phyloP scores from a whole-genome alignment of 1,140 invertebrate species.

The Riptortus pedestris region DNA sequence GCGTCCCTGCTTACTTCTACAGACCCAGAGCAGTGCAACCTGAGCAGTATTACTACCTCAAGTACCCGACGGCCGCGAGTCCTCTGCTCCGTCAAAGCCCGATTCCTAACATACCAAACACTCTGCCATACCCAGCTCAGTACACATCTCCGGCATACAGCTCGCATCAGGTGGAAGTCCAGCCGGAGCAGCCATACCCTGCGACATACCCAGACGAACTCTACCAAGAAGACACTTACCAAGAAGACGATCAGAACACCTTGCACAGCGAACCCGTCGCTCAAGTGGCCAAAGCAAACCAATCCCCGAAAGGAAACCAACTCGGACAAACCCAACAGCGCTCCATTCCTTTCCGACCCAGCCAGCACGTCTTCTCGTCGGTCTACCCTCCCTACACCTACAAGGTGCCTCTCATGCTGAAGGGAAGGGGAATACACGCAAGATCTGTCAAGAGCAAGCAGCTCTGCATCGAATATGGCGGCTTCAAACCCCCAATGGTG shows the following conservation, averaged over 20 bases:
- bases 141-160: too few relatives aligned
- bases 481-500: constrained; percentile 65
- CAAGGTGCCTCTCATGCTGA: constrained; percentile 24
- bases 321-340: not conserved
- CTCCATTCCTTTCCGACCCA: constrained; percentile 28
- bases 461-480: constrained; percentile 59
- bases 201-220: not conserved
- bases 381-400: constrained; percentile 31
- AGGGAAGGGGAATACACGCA: constrained; percentile 8
- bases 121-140: not conserved
- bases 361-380: constrained; percentile 29
- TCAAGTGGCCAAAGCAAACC: not conserved
- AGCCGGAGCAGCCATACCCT: too few relatives aligned
- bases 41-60: constrained; percentile 12
- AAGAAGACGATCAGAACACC: not conserved
- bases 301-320: not conserved
- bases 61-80: not conserved
- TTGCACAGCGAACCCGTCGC: not conserved
- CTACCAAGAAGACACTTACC: not conserved
- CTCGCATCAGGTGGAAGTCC: too few relatives aligned
- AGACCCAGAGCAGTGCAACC: not conserved
- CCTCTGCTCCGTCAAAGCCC: too few relatives aligned
- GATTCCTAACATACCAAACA: not conserved
- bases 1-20: constrained; percentile 1
- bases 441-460: constrained; percentile 29